These are phyloP conservation scores for Aleiodes sp. DNA, from an alignment of 1,140 invertebrate species.

Conservation along the genomic window DNA sequence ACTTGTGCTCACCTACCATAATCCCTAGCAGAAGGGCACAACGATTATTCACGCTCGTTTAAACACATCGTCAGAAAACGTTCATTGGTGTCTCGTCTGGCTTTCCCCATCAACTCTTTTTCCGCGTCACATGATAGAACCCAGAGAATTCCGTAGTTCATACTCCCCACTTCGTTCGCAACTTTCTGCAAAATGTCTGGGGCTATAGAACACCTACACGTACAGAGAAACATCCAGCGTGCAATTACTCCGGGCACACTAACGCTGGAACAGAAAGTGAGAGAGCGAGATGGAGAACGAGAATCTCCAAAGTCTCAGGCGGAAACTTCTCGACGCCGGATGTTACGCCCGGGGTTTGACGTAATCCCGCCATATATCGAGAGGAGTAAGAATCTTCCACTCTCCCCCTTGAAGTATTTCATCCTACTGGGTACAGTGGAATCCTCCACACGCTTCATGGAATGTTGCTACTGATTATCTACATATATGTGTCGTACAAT, in stretches of 20 bases:
- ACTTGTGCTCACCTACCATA: conserved; percentile 2
- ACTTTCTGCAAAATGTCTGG: conserved; percentile 23
- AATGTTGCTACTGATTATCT: neutral
- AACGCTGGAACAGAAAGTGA: neutral
- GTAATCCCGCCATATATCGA: conserved; percentile 28
- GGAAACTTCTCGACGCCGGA: conserved; percentile 30
- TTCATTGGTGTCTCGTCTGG: neutral
- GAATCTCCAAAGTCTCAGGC: conserved; percentile 25
- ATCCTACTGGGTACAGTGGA: neutral
- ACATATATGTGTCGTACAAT: neutral
- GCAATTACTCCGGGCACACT: conserved; percentile 29
- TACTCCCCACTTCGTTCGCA: neutral
- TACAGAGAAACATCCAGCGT: no score
- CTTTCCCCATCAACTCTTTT: conserved; percentile 18
- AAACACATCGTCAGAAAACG: conserved; percentile 12
- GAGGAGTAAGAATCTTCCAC: neutral
- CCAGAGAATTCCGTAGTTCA: conserved; percentile 10
- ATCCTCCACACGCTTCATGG: neutral
- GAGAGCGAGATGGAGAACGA: neutral
- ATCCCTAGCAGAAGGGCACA: neutral
- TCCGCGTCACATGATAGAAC: conserved; percentile 24
- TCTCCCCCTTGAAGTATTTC: neutral
- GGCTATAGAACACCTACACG: no score
- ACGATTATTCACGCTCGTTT: conserved; percentile 31
- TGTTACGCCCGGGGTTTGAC: conserved; percentile 33